Conservation (phyloP, 2,797 vertebrate species). For the Nyctibius grandis region DNA sequence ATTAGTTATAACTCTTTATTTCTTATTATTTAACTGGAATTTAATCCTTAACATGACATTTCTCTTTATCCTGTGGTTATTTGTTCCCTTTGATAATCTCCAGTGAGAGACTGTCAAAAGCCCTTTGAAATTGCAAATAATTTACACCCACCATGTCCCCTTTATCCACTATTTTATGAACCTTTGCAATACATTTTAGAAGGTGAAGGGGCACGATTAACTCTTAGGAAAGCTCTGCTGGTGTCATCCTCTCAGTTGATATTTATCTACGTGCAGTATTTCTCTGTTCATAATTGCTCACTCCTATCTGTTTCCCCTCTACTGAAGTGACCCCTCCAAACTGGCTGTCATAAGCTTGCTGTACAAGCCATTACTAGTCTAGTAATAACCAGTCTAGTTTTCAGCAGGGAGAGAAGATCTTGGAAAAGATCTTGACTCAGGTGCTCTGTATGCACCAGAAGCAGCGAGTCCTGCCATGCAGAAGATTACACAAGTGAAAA, state of each 20-base stretch:
- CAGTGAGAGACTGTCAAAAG: constrained; percentile 7
- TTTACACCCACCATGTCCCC: constrained; percentile 19
- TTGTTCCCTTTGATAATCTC: constrained; percentile 39
- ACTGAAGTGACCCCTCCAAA: background rate
- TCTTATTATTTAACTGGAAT: background rate
- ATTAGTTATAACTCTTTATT: background rate
- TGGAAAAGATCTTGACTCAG: background rate
- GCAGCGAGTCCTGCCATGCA: background rate
- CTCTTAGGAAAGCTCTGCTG: background rate
- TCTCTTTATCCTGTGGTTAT: constrained; percentile 1
- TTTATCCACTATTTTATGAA: constrained; percentile 30
- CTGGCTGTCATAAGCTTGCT: background rate
- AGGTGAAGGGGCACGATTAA: background rate
- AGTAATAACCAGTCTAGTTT: background rate
- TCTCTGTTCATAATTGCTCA: background rate
- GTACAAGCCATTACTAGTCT: background rate
- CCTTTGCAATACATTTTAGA: background rate
- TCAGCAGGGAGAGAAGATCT: background rate
- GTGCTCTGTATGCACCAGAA: background rate
- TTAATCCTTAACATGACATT: background rate
- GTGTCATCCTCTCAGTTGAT: constrained; percentile 6
- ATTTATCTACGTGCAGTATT: background rate
- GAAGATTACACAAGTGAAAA: background rate
- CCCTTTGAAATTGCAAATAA: constrained; percentile 26
- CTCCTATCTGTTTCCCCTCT: constrained; percentile 8